Conservation (phyloP, 2,113 vertebrate species). For the Camelus bactrianus region DNA sequence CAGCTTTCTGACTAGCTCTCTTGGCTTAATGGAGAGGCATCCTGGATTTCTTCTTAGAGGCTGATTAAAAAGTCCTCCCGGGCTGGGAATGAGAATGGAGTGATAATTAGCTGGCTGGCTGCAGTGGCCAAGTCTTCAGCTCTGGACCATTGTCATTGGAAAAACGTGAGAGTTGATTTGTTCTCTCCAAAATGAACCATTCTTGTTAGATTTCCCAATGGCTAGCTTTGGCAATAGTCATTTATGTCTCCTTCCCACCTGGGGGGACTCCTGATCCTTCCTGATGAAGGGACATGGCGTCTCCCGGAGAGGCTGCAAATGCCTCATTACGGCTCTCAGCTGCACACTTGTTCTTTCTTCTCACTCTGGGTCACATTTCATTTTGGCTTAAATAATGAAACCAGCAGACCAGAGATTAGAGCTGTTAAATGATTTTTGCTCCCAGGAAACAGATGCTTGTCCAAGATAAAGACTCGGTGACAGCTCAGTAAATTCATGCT, state of each 20-base stretch:
- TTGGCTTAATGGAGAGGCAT: not conserved
- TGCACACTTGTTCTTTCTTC: conserved; percentile 20
- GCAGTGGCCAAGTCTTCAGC: rapidly evolving
- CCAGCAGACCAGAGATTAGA: conserved; percentile 73
- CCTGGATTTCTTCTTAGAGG: not conserved
- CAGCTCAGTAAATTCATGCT: not conserved
- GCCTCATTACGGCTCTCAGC: conserved; percentile 62
- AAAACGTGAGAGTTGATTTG: conserved; percentile 53
- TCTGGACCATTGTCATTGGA: not conserved
- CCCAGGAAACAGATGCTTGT: conserved; percentile 56
- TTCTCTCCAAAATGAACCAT: conserved; percentile 59
- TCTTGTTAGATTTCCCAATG: conserved; percentile 75
- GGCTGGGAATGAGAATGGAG: rapidly evolving
- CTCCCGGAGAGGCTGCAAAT: conserved; percentile 27
- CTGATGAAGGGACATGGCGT: not conserved
- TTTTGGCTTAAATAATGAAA: conserved; percentile 79
- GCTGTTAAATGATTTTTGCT: conserved; percentile 60
- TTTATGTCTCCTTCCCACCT: conserved; percentile 61
- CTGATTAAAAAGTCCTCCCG: not conserved
- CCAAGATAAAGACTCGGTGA: not conserved
- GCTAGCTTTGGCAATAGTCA: conserved; percentile 68
- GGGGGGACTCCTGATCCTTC: conserved; percentile 14
- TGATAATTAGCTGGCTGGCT: not conserved
- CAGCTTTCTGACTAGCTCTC: not conserved
- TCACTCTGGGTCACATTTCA: conserved; percentile 76